Conservation (phyloP, 2,888 invertebrate genomes). For the Tenthredo notha region DNA sequence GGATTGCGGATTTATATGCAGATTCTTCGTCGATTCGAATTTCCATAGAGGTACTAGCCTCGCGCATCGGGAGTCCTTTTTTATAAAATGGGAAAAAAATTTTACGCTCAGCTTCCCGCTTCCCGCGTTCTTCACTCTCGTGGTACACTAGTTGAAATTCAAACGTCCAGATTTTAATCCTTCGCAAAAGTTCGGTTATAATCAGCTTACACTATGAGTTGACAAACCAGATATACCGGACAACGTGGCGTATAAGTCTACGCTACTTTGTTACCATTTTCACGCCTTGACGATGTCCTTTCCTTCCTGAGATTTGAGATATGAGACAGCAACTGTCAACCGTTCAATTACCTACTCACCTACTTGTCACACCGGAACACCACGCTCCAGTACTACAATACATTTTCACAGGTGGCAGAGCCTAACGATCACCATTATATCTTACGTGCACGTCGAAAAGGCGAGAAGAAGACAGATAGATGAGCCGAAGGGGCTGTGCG, state of each 20-base stretch:
- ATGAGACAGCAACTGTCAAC: slow-evolving; percentile 19
- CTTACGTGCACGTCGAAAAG: slow-evolving; percentile 29
- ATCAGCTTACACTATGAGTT: slow-evolving; percentile 12
- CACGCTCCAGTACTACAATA: slow-evolving; percentile 20
- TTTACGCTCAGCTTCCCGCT: not conserved
- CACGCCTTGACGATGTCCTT: not conserved
- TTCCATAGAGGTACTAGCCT: slow-evolving; percentile 34
- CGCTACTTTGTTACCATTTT: not conserved
- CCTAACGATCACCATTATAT: slow-evolving; percentile 45
- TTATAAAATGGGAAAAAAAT: slow-evolving; percentile 4
- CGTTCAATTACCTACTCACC: slow-evolving; percentile 36
- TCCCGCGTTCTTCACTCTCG: not conserved
- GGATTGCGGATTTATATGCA: slow-evolving; percentile 48
- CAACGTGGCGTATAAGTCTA: not conserved
- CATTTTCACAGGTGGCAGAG: slow-evolving; percentile 47
- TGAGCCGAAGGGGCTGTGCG: slow-evolving; percentile 12
- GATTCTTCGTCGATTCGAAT: slow-evolving; percentile 45
- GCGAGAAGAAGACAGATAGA: slow-evolving; percentile 31
- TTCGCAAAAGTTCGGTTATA: not conserved
- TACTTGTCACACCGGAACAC: slow-evolving; percentile 38
- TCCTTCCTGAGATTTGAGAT: not conserved
- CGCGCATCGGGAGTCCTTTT: slow-evolving; percentile 19
- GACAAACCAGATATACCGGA: not conserved
- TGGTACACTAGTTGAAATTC: not conserved
- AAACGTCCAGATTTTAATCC: not conserved